Percentiles rank a stretch among this genome's conserved stretches.
Evolutionary conservation across 1,140 invertebrate genomes (phyloP).

Genomic region (Zeugodacus cucurbitae): DNA sequence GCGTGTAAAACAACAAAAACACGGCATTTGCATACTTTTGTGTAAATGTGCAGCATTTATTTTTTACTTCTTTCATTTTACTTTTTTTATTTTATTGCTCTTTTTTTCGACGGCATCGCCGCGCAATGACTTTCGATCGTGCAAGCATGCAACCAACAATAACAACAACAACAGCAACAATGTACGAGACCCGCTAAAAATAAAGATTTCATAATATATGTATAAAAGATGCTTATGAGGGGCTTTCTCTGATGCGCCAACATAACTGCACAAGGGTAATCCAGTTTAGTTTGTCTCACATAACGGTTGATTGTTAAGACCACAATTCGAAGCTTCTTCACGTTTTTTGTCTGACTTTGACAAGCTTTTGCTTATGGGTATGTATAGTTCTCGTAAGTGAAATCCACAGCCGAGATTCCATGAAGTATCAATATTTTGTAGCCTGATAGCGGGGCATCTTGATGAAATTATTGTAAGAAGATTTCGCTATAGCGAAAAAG

Average conservation of each 20-base stretch:
- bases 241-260: neutral
- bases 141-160: neutral
- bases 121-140: neutral
- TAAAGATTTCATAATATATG: neutral
- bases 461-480: too few relatives aligned
- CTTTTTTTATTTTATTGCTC: neutral
- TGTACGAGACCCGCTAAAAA: neutral
- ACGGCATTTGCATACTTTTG: too few relatives aligned
- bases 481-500: too few relatives aligned
- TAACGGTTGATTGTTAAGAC: too few relatives aligned
- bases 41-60: neutral
- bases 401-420: too few relatives aligned
- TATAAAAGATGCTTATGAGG: neutral
- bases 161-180: neutral
- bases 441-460: too few relatives aligned
- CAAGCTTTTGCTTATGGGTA: too few relatives aligned
- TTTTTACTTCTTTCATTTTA: neutral
- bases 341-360: too few relatives aligned
- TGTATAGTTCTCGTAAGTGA: too few relatives aligned
- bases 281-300: too few relatives aligned
- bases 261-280: neutral
- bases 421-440: too few relatives aligned
- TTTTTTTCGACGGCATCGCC: neutral
- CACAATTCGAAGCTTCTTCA: too few relatives aligned
- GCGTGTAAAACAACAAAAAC: neutral